Conservation (phyloP, 2,113 vertebrate species). For the Cisticola juncidis region DNA sequence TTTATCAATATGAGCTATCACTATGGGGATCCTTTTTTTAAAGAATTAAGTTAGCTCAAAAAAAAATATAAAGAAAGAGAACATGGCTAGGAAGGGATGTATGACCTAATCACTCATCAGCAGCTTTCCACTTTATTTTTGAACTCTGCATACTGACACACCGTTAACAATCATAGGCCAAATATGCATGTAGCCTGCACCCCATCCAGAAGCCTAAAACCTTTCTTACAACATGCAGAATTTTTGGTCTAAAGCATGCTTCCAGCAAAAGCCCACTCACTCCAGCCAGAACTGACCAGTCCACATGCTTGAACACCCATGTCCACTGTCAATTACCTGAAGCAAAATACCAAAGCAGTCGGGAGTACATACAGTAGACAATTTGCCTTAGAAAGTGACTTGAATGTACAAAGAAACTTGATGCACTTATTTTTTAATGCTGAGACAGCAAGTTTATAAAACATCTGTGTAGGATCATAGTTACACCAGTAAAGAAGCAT, state of each 20-base stretch:
- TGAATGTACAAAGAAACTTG: constrained; percentile 93
- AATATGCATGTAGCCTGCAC: constrained; percentile 42
- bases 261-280: constrained; percentile 63
- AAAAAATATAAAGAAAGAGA: constrained; percentile 14
- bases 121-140: constrained; percentile 66
- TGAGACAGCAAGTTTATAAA: constrained; percentile 77
- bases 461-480: constrained; percentile 75
- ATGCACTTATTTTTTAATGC: constrained; percentile 85
- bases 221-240: constrained; percentile 43
- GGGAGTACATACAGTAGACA: constrained; percentile 78
- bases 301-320: constrained; percentile 74
- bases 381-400: constrained; percentile 91
- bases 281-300: constrained; percentile 67
- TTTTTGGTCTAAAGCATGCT: constrained; percentile 77
- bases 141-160: constrained; percentile 60
- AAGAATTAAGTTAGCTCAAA: constrained; percentile 53
- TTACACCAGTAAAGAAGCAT: constrained; percentile 68
- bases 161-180: constrained; percentile 54
- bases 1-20: constrained; percentile 64
- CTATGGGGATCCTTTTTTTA: constrained; percentile 64
- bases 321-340: constrained; percentile 73
- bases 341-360: constrained; percentile 87
- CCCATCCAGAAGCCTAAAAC: constrained; percentile 60
- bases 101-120: constrained; percentile 60
- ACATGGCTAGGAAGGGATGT: constrained; percentile 57